A percentile compares a stretch with the other conserved stretches of the same genome.
Evolutionary conservation across 2,797 vertebrate genomes (phyloP).

Genomic region (Sebastes kiyomatsui): DNA sequence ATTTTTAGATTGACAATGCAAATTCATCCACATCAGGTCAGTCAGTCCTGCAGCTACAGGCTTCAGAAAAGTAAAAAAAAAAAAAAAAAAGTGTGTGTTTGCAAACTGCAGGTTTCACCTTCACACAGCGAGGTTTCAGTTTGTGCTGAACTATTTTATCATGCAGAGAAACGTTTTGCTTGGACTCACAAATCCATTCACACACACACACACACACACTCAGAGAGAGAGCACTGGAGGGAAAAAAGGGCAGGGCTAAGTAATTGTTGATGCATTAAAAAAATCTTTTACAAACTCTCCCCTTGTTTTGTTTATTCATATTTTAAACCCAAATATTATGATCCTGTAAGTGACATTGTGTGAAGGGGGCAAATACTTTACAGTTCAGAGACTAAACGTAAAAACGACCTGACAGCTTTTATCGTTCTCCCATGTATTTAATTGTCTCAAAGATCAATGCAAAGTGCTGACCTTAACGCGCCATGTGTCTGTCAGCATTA

Average conservation of each 20-base stretch:
- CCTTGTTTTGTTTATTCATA: constrained; percentile 21
- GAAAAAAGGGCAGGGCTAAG: background rate
- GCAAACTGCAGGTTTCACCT: background rate
- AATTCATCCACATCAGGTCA: background rate
- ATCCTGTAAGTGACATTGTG: constrained; percentile 21
- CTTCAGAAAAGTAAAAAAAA: background rate
- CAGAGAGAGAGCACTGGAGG: background rate
- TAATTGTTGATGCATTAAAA: constrained; percentile 3
- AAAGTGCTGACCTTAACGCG: constrained; percentile 66
- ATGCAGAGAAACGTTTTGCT: constrained; percentile 5
- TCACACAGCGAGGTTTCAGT: background rate
- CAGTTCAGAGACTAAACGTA: constrained; percentile 63
- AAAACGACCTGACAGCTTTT: constrained; percentile 62
- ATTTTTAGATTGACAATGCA: background rate
- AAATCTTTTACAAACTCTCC: background rate
- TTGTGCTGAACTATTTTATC: constrained; percentile 7
- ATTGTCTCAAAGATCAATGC: constrained; percentile 71
- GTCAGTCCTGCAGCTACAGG: background rate
- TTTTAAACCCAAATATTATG: constrained; percentile 33
- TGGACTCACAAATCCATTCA: constrained; percentile 13
- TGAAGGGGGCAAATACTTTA: constrained; percentile 43
- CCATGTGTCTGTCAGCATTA: constrained; percentile 61
- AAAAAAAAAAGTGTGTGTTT: background rate
- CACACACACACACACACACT: background rate
- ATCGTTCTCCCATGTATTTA: constrained; percentile 53